Percentiles rank a stretch among this genome's conserved stretches.
These are phyloP conservation scores for Drosophila novamexicana DNA, from an alignment of 1,140 invertebrate species.

Conservation along the genomic window DNA sequence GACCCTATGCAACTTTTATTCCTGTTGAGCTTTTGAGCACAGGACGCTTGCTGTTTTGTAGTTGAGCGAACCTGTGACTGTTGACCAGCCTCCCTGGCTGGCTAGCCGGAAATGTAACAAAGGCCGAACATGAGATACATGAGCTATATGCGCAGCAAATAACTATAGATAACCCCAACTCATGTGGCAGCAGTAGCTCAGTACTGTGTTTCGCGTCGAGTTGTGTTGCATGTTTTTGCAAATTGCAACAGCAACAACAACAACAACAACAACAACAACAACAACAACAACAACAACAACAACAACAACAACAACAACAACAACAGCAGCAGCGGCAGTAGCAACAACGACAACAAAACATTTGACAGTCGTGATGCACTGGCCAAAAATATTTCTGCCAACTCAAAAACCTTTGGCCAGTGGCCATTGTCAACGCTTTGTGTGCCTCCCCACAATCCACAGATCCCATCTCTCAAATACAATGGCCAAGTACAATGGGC, in stretches of 20 bases:
- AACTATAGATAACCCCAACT: constrained; percentile 4
- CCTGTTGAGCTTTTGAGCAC: constrained; percentile 3
- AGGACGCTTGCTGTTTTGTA: constrained; percentile 11
- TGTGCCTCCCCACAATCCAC: constrained; percentile 4
- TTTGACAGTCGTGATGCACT: constrained; percentile 34
- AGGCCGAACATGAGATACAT: constrained; percentile 11
- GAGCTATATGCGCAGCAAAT: constrained; percentile 26
- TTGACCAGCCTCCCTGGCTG: constrained; percentile 3
- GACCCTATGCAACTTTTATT: not conserved
- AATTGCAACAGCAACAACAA: constrained; percentile 32
- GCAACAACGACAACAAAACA: constrained; percentile 28
- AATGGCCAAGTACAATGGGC: constrained; percentile 33
- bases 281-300: constrained; percentile 24
- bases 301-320: constrained; percentile 23
- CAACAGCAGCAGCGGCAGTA: constrained; percentile 27
- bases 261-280: constrained; percentile 18
- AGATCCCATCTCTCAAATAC: not conserved
- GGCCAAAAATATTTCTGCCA: constrained; percentile 42
- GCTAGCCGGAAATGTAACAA: constrained; percentile 42
- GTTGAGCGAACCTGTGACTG: constrained; percentile 29
- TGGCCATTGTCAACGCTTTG: constrained; percentile 40
- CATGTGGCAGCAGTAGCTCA: constrained; percentile 18
- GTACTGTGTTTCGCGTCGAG: constrained; percentile 33
- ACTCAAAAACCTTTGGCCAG: constrained; percentile 36
- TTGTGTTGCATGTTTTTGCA: constrained; percentile 33